Base-by-base conservation (phyloP, 2,113 vertebrate genomes). In the Tichodroma muraria region DNA sequence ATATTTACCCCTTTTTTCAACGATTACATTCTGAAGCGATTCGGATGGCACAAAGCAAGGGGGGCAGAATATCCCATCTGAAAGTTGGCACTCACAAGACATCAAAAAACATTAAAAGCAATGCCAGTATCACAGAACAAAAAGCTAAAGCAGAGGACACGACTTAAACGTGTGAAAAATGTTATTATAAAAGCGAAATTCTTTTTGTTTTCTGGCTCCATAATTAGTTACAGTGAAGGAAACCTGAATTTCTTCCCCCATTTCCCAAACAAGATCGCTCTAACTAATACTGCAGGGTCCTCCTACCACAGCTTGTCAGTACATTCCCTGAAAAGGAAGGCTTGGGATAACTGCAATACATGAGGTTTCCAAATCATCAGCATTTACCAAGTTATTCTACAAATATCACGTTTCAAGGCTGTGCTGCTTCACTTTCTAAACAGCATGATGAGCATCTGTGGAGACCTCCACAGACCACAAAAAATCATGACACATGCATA, bases 1-100 rank as follows among this genome's bases (percentile, higher is more conserved):
- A 6, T 78, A 66, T 95, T 97, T 96, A 91, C 64, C 85, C 64
- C 88, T 92, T 80, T 73, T 83, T 87, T 85, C 64, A 96, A 91
- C 38, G n/a, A 94, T 60, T 56, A 66, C 19, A 35, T 93, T 96
- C 90, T 80, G 82, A 95, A 97, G 96, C 20, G 33, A 95, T 94
- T 81, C 96, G 84, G 50, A 63, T 88, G 69, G 75, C 93, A 49
- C 53, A 8, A 75, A 79, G 59, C 70, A 66, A 50, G 84, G 88
- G 68, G 69, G 47, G 75, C 38, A 40, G 24, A 80, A 77, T 64
- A 87, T 40, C 93, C 80, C 24, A 15, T 38, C 54, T 30, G 60
- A 93, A 96, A 89, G 72, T 87, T 79, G 76, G 71, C 87, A 53
- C 47, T 91, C 44, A 15, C 42, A 56, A 79, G 76, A 80, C 17